Evolutionary conservation across 1,140 invertebrate species (phyloP).

Genomic region (Charaxes varanes): DNA sequence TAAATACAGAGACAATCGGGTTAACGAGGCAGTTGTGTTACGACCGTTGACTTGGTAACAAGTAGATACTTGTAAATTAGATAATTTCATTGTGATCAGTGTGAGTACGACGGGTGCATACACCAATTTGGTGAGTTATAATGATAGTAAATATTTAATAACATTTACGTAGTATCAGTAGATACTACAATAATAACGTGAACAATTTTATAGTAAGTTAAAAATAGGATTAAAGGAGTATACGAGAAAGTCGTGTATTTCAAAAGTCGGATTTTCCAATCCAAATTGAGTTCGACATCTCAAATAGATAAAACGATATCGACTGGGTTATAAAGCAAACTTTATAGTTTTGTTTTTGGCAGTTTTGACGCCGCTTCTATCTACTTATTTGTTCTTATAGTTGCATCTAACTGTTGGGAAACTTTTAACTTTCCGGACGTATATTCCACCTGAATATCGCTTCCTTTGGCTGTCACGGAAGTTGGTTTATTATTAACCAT

Average conservation of each 20-base stretch:
- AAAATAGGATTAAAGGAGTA: slow-evolving; percentile 1
- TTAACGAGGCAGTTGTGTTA: no score
- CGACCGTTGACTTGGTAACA: no score
- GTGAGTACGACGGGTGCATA: no score
- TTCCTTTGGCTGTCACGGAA: slow-evolving; percentile 36
- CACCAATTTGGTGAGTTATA: no score
- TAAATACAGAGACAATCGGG: no score
- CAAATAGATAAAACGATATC: slow-evolving; percentile 69
- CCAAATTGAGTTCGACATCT: slow-evolving; percentile 64
- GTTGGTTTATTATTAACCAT: slow-evolving; percentile 37
- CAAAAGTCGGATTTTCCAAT: slow-evolving; percentile 30
- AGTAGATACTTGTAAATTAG: no score
- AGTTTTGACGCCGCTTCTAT: slow-evolving; percentile 69
- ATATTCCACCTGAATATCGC: slow-evolving; percentile 52
- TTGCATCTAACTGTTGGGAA: slow-evolving; percentile 58
- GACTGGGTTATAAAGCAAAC: slow-evolving; percentile 62
- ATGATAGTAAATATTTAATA: no score
- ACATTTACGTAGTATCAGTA: no score
- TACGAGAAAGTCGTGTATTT: slow-evolving; percentile 2
- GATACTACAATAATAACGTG: no score
- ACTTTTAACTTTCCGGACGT: slow-evolving; percentile 62
- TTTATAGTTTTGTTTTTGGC: slow-evolving; percentile 76
- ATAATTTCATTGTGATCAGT: no score
- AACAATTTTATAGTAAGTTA: neutral
- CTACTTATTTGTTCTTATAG: slow-evolving; percentile 68